These are phyloP conservation scores for Vireo altiloquus DNA, from an alignment of 2,113 vertebrate genomes.

Conservation along the genomic window DNA sequence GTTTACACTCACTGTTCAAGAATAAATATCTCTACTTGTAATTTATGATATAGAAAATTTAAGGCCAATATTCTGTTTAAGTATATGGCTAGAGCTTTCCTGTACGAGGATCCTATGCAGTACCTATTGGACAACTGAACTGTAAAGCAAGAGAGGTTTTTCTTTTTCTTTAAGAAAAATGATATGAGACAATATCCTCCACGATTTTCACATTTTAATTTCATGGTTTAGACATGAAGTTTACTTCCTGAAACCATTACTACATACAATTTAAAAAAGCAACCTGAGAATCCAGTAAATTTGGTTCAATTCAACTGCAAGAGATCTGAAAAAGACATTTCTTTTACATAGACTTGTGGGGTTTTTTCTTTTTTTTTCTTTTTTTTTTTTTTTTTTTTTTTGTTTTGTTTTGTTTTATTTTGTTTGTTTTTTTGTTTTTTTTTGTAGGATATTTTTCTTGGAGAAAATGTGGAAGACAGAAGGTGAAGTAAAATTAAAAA, in stretches of 20 bases:
- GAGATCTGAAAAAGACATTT: background rate
- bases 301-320: background rate
- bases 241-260: background rate
- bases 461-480: background rate
- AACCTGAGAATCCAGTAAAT: background rate
- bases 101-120: background rate
- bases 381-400: no score
- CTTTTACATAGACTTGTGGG: background rate
- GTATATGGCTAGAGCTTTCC: background rate
- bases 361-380: no score
- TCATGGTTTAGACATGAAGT: background rate
- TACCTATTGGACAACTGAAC: background rate
- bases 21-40: background rate
- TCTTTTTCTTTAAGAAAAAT: background rate
- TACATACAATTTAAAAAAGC: background rate
- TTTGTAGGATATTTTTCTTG: background rate
- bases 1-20: background rate
- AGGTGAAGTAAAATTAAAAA: background rate
- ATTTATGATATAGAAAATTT: background rate
- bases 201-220: background rate
- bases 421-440: no score
- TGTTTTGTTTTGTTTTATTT: no score
- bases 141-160: background rate
- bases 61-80: background rate
- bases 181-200: background rate